These are phyloP conservation scores for Pocillopora grandis DNA, from an alignment of 92 coral and sea anemone genomes.

Conservation along the genomic window DNA sequence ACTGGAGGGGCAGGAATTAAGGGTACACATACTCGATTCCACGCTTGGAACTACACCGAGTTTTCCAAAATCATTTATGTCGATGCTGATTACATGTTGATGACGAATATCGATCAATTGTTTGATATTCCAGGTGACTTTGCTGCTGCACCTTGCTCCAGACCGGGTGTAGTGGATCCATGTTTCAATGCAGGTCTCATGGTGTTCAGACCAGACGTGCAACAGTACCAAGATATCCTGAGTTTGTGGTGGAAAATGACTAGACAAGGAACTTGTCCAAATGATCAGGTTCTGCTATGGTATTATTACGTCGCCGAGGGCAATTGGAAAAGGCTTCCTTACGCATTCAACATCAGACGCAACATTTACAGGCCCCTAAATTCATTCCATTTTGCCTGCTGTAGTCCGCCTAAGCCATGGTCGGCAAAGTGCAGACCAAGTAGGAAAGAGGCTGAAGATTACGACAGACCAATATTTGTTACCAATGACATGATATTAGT, in stretches of 20 bases:
- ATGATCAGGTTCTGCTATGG: conserved; percentile 79
- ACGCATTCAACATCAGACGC: conserved; percentile 72
- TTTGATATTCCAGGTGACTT: conserved; percentile 78
- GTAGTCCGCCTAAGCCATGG: conserved; percentile 86
- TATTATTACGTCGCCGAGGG: conserved; percentile 68
- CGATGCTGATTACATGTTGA: conserved; percentile 89
- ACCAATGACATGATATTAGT: conserved; percentile 54
- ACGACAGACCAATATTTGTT: conserved; percentile 56
- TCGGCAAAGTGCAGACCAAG: conserved; percentile 65
- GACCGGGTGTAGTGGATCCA: conserved; percentile 90
- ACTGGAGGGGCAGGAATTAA: conserved; percentile 42
- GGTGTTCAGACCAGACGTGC: conserved; percentile 69
- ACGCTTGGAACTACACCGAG: conserved; percentile 89
- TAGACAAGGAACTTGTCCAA: conserved; percentile 54
- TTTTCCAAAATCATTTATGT: conserved; percentile 78
- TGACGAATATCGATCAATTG: conserved; percentile 88
- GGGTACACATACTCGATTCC: conserved; percentile 93
- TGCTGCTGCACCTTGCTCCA: conserved; percentile 78
- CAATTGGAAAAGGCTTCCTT: conserved; percentile 49
- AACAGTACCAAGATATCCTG: conserved; percentile 48
- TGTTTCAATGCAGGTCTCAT: conserved; percentile 91
- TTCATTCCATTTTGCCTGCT: conserved; percentile 66
- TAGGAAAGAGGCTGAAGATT: conserved; percentile 64
- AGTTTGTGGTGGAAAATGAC: conserved; percentile 58
- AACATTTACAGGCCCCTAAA: conserved; percentile 76